Evolutionary conservation across 2,113 vertebrate species (phyloP).

Genomic region (Columba janthina): DNA sequence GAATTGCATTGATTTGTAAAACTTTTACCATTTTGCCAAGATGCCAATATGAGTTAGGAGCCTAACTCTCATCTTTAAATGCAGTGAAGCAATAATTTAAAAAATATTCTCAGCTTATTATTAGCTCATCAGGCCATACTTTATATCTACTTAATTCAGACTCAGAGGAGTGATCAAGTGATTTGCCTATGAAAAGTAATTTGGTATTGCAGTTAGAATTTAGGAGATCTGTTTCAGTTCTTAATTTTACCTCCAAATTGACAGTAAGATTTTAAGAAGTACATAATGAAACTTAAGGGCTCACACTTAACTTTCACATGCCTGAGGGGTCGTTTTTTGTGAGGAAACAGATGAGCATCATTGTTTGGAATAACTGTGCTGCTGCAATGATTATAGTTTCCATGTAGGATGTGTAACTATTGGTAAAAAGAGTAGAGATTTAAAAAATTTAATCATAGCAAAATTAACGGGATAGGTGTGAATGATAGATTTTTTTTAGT

Average conservation of each 20-base stretch:
- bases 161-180: not conserved
- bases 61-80: not conserved
- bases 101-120: not conserved
- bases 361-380: not conserved
- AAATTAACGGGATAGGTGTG: not conserved
- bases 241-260: slow-evolving; percentile 9
- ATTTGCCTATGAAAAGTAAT: not conserved
- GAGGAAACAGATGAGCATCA: not conserved
- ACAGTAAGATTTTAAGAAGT: not conserved
- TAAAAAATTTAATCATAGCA: not conserved
- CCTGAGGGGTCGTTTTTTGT: not conserved
- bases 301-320: not conserved
- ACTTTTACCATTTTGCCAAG: not conserved
- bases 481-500: not conserved
- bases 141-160: not conserved
- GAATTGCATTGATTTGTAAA: not conserved
- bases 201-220: not conserved
- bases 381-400: not conserved
- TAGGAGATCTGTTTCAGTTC: not conserved
- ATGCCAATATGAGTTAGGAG: not conserved
- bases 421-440: not conserved
- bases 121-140: not conserved
- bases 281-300: not conserved
- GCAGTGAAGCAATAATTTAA: not conserved
- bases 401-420: not conserved